Evolutionary conservation across 2,797 vertebrate species (phyloP).

Genomic region (Tapirus indicus): DNA sequence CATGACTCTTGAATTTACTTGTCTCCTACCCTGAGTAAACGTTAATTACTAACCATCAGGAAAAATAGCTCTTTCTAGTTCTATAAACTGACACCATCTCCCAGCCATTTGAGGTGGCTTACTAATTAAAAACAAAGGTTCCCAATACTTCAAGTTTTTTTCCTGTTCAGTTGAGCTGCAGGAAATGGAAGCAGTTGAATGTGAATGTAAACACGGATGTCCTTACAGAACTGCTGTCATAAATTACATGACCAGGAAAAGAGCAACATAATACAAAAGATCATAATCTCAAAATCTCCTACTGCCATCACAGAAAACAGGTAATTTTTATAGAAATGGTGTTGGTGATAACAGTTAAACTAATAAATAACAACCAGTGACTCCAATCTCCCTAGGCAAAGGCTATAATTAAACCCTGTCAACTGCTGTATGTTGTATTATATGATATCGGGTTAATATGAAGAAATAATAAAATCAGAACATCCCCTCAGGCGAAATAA

Average conservation of each 20-base stretch:
- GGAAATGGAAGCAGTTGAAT: slow-evolving; percentile 76
- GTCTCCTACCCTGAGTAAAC: background rate
- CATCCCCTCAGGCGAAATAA: slow-evolving; percentile 20
- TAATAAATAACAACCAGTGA: slow-evolving; percentile 63
- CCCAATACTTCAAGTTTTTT: slow-evolving; percentile 55
- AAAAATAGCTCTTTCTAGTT: slow-evolving; percentile 54
- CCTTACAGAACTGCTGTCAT: slow-evolving; percentile 70
- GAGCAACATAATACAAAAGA: slow-evolving; percentile 79
- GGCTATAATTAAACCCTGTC: slow-evolving; percentile 30
- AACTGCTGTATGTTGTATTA: slow-evolving; percentile 4
- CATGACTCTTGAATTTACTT: slow-evolving; percentile 19
- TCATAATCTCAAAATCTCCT: slow-evolving; percentile 70
- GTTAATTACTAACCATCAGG: slow-evolving; percentile 9
- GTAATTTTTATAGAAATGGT: slow-evolving; percentile 63
- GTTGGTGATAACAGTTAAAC: slow-evolving; percentile 37
- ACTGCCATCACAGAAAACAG: slow-evolving; percentile 64
- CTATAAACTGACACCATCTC: slow-evolving; percentile 51
- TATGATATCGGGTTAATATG: slow-evolving; percentile 32
- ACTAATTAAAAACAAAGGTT: slow-evolving; percentile 60
- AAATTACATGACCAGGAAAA: slow-evolving; percentile 82
- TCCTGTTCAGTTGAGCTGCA: slow-evolving; percentile 45
- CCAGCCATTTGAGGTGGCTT: slow-evolving; percentile 21
- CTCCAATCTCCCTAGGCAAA: slow-evolving; percentile 34
- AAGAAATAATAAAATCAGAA: slow-evolving; percentile 68
- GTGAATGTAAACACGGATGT: slow-evolving; percentile 60